Evolutionary conservation across 2,797 vertebrate species (phyloP), one percentile per base, ranked within the genome.

Genomic region (Tragelaphus eurycerus): DNA sequence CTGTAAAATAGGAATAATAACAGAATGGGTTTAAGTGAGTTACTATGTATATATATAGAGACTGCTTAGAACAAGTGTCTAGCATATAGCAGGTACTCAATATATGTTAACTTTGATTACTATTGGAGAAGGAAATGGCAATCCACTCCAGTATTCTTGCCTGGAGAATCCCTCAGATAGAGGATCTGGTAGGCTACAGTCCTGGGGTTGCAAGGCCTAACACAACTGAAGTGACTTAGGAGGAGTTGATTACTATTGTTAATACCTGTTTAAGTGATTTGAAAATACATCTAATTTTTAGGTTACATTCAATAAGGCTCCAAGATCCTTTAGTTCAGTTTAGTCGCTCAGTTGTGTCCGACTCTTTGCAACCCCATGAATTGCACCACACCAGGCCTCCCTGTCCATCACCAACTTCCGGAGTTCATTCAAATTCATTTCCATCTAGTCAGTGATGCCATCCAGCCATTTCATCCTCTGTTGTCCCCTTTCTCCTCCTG

Each of bases 211-310:
- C 64, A 34, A n/a, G 34, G 19, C 34, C n/a, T 21, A 67, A 67
- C n/a, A 67, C 17, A 67, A 34, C 64, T 67, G 17, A 67, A 34
- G 17, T 0, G 4, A 67, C 64, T 67, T 34, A 34, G 64, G n/a
- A 67, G n/a, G 64, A 34, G 64, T 71, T 54, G 14, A 60, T 62
- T 90, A 54, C 16, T 60, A 82, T n/a, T 89, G 3, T 54, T 94
- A 85, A 55, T 29, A 83, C 59, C 6, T 29, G 4, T 76, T 19
- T 48, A 57, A 57, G 54, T 82, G n/a, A 83, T 74, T 86, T 79
- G 31, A 90, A 27, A 71, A 27, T 84, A 23, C 84, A 83, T 52
- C 16, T 89, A 78, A 78, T 52, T 83, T 95, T 93, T 88, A 78
- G 8, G 17, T 46, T 95, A 78, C 12, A 60, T 83, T 88, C 23